A percentile compares a stretch with the other conserved stretches of the same genome.
Conservation (phyloP, 1,140 invertebrate genomes). For the Papilio dardanus region DNA sequence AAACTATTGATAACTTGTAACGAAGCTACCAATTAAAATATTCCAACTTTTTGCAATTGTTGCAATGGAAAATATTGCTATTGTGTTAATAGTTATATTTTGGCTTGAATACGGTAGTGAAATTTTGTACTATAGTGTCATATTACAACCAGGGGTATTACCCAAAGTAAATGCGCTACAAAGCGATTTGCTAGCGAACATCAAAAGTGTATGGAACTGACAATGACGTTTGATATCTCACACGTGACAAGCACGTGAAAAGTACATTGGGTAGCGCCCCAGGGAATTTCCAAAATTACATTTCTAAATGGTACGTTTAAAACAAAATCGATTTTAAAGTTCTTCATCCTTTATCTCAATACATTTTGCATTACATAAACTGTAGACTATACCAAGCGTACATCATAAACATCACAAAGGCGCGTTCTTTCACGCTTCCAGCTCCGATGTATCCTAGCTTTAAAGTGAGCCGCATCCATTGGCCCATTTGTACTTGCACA, state of each 20-base stretch:
- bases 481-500: constrained; percentile 32
- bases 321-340: background rate
- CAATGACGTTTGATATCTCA: too few relatives aligned
- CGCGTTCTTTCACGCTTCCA: constrained; percentile 5
- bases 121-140: too few relatives aligned
- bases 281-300: too few relatives aligned
- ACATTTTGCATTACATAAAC: background rate
- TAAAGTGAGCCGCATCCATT: constrained; percentile 19
- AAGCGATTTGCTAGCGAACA: too few relatives aligned
- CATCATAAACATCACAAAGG: constrained; percentile 19
- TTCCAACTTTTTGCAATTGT: background rate
- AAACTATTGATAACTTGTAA: background rate
- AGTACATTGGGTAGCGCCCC: too few relatives aligned
- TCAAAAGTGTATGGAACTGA: too few relatives aligned
- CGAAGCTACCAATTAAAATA: constrained; percentile 15
- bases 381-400: background rate
- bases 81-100: background rate
- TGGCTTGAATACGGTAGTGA: too few relatives aligned
- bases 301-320: too few relatives aligned
- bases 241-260: too few relatives aligned
- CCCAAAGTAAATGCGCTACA: too few relatives aligned
- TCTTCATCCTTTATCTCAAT: background rate
- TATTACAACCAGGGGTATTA: too few relatives aligned
- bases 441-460: background rate
- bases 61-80: background rate